Evolutionary conservation across 1,140 invertebrate genomes (phyloP).

Genomic region (Copidosoma floridanum): DNA sequence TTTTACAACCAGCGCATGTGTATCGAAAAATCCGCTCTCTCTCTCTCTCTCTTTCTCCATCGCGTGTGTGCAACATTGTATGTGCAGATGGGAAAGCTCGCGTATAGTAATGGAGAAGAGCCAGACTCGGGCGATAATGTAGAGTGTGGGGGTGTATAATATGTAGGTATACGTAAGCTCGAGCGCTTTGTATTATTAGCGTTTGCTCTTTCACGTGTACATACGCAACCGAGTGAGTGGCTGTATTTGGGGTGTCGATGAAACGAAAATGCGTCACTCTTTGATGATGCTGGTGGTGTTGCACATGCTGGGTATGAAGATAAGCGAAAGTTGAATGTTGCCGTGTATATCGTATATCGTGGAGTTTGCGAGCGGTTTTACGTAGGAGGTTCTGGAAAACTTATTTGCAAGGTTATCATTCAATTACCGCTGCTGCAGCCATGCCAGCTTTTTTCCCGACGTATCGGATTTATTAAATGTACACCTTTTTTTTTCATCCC

Average conservation of each 20-base stretch:
- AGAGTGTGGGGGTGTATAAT: too few relatives aligned
- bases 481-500: too few relatives aligned
- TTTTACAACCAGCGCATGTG: too few relatives aligned
- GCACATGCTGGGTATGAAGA: background rate
- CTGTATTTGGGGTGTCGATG: conserved; percentile 14
- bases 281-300: background rate
- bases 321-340: conserved; percentile 1
- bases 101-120: too few relatives aligned
- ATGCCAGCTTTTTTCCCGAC: too few relatives aligned
- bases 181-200: too few relatives aligned
- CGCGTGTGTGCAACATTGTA: too few relatives aligned
- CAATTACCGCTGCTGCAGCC: background rate
- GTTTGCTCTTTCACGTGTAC: background rate
- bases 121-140: too few relatives aligned
- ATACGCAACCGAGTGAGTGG: background rate
- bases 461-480: too few relatives aligned
- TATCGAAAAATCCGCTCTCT: background rate
- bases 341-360: background rate
- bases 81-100: too few relatives aligned
- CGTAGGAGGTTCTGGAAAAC: background rate
- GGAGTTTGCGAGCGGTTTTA: too few relatives aligned
- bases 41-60: background rate
- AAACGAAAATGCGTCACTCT: conserved; percentile 17
- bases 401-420: background rate
- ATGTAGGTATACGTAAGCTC: too few relatives aligned